Base-by-base conservation (phyloP, 2,797 vertebrate species). In the Lateolabrax maculatus region DNA sequence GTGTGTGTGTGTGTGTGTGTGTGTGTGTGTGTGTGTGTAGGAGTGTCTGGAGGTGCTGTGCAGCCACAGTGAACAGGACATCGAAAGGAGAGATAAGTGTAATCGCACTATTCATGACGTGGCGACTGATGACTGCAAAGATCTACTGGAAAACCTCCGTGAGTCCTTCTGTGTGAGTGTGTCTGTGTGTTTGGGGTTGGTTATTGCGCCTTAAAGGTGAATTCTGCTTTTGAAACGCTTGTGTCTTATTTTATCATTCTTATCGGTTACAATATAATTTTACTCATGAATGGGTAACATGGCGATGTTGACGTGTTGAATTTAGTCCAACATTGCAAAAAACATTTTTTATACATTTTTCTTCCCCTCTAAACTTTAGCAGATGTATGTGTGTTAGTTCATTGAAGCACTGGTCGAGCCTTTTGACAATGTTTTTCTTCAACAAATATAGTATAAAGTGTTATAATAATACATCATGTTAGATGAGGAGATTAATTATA, bases 41-140 rank as follows among this genome's bases (percentile, higher is more conserved):
- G 97, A 98, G 87, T 98, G 97, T 94, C 96, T 99, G 90, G 97
- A 97, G 95, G 94, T 97, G 85, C 93, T 98, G 87, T 99, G 97
- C 91, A 95, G 93, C 88, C 96, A 99, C 75, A 95, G 94, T 77
- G 96, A 97, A 71, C 96, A 98, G 67, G 97, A 99, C 91, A 95
- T 97, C 23, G 97, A 97, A 84, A 96, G 91, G 84, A 96, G 95
- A 89, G 97, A 99, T 84, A 96, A 96, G 60, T 99, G 97, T 80
- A 94, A 96, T 86, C 96, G 96, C 85, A 99, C 98, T 4, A 95
- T 96, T 72, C 98, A 98, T 48, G 97, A 99, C 66, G 96, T 99
- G 75, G 98, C 98, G 75, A 99, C 98, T 5, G 98, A 99, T 77
- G 98, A 99, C 95, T 99, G 98, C 94, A 99, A 99, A 91, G 96